Conservation (phyloP, 53 echinoderm and acorn worm species). For the Mesocentrotus franciscanus region DNA sequence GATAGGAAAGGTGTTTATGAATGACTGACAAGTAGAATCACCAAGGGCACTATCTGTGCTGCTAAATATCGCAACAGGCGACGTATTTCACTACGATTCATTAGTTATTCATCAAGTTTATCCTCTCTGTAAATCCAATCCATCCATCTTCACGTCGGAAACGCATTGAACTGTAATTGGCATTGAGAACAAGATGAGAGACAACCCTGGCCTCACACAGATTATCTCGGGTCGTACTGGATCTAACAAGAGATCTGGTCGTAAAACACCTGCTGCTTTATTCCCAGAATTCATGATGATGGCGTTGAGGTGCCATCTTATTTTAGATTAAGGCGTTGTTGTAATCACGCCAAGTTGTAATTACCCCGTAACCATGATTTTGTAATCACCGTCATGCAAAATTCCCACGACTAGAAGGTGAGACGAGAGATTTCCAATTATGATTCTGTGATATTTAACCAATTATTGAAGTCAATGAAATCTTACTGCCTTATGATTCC, state of each 20-base stretch:
- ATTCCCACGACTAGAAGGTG: neutral
- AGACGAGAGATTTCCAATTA: neutral
- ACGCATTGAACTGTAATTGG: slow-evolving; percentile 37
- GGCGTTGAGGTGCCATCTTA: neutral
- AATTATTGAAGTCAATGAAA: neutral
- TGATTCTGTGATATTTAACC: too few relatives aligned
- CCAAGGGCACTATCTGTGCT: slow-evolving; percentile 35
- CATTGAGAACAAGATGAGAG: slow-evolving; percentile 12
- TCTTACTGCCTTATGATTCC: neutral
- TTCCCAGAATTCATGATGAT: neutral
- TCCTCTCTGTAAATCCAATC: neutral
- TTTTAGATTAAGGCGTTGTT: neutral
- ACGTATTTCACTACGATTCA: slow-evolving; percentile 55
- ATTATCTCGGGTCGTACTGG: neutral
- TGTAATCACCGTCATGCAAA: neutral
- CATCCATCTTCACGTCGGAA: slow-evolving; percentile 58
- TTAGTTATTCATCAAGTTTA: slow-evolving; percentile 65
- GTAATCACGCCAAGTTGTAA: neutral
- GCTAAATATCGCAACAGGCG: slow-evolving; percentile 51
- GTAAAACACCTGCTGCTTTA: slow-evolving; percentile 51
- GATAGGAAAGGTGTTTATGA: slow-evolving; percentile 38
- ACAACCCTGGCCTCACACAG: slow-evolving; percentile 25
- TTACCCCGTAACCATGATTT: neutral
- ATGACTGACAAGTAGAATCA: slow-evolving; percentile 16
- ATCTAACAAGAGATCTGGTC: slow-evolving; percentile 27